Evolutionary conservation across 2,888 invertebrate species (phyloP).

Genomic region (Hecatera dysodea): DNA sequence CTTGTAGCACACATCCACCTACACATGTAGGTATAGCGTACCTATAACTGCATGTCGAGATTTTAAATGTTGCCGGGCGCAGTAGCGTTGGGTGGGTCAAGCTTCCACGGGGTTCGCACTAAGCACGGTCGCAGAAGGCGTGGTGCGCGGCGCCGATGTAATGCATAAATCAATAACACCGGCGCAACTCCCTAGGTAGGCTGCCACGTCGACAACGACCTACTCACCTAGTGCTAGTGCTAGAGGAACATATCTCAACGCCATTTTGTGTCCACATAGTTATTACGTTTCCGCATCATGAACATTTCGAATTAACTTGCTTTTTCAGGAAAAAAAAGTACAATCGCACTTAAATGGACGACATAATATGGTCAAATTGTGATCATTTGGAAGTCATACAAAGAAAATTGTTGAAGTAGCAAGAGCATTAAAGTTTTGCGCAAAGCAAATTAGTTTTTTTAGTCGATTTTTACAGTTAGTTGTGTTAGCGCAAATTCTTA

Average conservation of each 20-base stretch:
- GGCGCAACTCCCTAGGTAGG: slow-evolving; percentile 44
- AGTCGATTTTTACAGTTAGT: slow-evolving; percentile 8
- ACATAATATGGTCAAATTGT: neutral
- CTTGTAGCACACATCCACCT: neutral
- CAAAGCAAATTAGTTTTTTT: slow-evolving; percentile 23
- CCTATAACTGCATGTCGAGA: slow-evolving; percentile 22
- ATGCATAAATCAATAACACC: slow-evolving; percentile 44
- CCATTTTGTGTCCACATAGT: slow-evolving; percentile 14
- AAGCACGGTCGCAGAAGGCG: neutral
- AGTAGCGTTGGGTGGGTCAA: slow-evolving; percentile 23
- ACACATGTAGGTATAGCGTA: neutral
- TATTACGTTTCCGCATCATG: neutral
- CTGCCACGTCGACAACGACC: slow-evolving; percentile 13
- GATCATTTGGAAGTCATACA: neutral
- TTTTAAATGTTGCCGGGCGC: slow-evolving; percentile 11
- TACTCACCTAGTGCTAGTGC: neutral
- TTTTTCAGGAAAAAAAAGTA: neutral
- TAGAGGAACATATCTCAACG: neutral
- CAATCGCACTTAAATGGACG: neutral
- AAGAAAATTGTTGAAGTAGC: slow-evolving; percentile 23
- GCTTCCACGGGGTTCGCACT: slow-evolving; percentile 2
- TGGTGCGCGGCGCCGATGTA: slow-evolving; percentile 23
- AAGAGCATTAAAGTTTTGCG: slow-evolving; percentile 1
- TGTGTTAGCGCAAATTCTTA: neutral
- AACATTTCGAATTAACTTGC: neutral